These are phyloP conservation scores for Malurus splendens DNA, from an alignment of 2,797 vertebrate genomes.

Conservation along the genomic window DNA sequence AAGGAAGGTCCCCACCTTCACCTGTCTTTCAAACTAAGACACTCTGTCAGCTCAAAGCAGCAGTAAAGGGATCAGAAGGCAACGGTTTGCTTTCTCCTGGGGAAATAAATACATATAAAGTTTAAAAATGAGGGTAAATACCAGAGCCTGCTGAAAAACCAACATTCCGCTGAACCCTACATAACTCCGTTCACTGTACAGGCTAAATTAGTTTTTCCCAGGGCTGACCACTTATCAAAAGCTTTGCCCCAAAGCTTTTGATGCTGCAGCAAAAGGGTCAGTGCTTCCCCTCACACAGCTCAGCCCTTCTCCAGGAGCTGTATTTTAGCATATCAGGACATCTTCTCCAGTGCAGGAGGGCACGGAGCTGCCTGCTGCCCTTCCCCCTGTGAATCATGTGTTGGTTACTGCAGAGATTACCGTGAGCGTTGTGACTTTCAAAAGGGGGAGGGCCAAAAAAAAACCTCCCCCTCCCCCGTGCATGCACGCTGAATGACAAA, in stretches of 20 bases:
- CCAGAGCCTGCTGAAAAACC: neutral
- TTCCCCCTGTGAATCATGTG: neutral
- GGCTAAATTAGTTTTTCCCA: neutral
- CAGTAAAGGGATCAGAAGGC: neutral
- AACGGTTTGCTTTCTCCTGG: neutral
- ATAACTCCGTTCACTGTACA: neutral
- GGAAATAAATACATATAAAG: accelerated
- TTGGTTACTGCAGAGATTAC: neutral
- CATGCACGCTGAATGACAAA: neutral
- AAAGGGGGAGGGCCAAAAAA: neutral
- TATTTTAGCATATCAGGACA: neutral
- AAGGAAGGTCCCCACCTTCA: no score
- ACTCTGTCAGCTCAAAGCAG: neutral
- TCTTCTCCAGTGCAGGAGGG: neutral
- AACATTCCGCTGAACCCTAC: neutral
- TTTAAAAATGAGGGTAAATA: neutral
- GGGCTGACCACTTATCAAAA: neutral
- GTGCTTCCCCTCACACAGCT: neutral
- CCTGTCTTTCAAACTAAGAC: no score
- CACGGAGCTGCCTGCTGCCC: neutral
- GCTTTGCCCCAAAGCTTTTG: neutral
- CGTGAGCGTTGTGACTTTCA: neutral
- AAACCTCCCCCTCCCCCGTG: neutral
- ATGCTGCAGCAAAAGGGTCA: neutral
- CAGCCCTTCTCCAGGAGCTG: neutral